These are phyloP conservation scores for Stenopsyche tienmushanensis DNA, from an alignment of 1,140 invertebrate species.

Conservation along the genomic window DNA sequence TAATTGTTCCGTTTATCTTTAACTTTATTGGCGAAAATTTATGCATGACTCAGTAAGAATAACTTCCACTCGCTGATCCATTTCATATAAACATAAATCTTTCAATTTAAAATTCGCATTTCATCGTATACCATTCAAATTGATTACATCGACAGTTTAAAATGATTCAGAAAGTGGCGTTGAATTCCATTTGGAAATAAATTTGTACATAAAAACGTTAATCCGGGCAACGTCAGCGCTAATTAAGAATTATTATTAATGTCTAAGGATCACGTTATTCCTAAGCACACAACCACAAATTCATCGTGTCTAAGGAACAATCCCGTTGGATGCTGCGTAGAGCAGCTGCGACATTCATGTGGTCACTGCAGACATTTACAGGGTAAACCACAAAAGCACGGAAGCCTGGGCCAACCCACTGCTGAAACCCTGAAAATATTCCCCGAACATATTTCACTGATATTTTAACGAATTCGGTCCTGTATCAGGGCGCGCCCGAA, in stretches of 20 bases:
- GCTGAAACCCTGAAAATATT: slow-evolving; percentile 5
- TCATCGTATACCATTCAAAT: too few relatives aligned
- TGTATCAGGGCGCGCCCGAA: too few relatives aligned
- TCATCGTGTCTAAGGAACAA: slow-evolving; percentile 15
- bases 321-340: background rate
- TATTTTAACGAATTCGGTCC: slow-evolving; percentile 7
- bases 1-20: too few relatives aligned
- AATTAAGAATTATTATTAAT: slow-evolving; percentile 1
- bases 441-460: slow-evolving; percentile 4
- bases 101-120: background rate
- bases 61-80: too few relatives aligned
- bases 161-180: background rate
- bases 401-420: background rate
- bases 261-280: background rate
- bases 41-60: too few relatives aligned
- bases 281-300: slow-evolving; percentile 6
- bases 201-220: too few relatives aligned
- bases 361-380: slow-evolving; percentile 20
- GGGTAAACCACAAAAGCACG: slow-evolving; percentile 10
- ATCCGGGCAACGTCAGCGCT: too few relatives aligned
- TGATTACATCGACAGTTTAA: background rate
- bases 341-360: slow-evolving; percentile 25
- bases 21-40: too few relatives aligned
- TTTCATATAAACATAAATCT: background rate
- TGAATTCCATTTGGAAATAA: background rate